Evolutionary conservation across 2,888 invertebrate species (phyloP).

Genomic region (Hemaris fuciformis): DNA sequence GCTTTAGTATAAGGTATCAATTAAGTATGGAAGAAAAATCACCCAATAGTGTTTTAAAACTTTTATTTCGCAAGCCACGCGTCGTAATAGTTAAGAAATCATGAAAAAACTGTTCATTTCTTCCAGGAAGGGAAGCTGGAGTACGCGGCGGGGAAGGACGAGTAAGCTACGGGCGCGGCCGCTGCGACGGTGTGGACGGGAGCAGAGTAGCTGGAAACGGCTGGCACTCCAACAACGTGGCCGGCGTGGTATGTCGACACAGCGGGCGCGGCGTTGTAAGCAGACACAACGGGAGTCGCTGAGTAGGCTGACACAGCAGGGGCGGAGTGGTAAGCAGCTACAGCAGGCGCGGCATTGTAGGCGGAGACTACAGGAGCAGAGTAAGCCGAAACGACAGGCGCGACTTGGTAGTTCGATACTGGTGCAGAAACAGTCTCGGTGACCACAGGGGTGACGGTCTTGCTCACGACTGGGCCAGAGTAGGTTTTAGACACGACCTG

Average conservation of each 20-base stretch:
- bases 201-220: not conserved
- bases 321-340: not conserved
- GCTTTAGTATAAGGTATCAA: too few species aligned
- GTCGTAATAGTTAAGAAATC: not conserved
- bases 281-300: not conserved
- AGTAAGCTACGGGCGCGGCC: not conserved
- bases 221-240: not conserved
- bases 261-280: not conserved
- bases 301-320: not conserved
- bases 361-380: not conserved
- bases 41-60: slow-evolving; percentile 12
- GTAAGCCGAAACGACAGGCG: slow-evolving; percentile 5
- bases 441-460: slow-evolving; percentile 27
- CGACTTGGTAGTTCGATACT: not conserved
- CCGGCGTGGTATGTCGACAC: not conserved
- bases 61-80: not conserved
- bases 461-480: slow-evolving; percentile 35
- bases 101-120: not conserved
- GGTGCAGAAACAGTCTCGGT: slow-evolving; percentile 36
- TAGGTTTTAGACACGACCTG: slow-evolving; percentile 45
- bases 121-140: not conserved
- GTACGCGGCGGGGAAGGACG: not conserved
- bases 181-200: not conserved
- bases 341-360: not conserved
- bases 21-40: not conserved